Percentiles rank a stretch among this genome's conserved stretches.
These are phyloP conservation scores for Microcebus tavaratra DNA, from an alignment of 2,113 vertebrate species.

Conservation along the genomic window DNA sequence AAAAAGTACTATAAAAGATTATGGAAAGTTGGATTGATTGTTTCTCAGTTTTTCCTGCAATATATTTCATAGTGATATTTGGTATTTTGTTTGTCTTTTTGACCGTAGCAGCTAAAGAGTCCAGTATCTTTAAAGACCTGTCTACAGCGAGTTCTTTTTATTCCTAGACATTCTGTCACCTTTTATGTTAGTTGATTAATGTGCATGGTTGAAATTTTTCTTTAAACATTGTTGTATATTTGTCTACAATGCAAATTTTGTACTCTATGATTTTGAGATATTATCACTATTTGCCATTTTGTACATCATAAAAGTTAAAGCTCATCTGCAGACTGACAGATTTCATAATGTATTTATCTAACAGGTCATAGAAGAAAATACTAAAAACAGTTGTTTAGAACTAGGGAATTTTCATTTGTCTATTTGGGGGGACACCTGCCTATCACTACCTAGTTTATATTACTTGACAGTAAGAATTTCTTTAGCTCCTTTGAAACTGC, in stretches of 20 bases:
- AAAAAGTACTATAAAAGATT: background rate
- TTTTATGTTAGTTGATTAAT: background rate
- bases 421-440: background rate
- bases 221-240: constrained; percentile 19
- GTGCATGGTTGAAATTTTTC: background rate
- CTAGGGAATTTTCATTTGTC: background rate
- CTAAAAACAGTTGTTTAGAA: background rate
- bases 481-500: background rate
- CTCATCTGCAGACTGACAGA: background rate
- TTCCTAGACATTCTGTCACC: background rate
- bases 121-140: background rate
- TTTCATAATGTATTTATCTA: background rate
- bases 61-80: background rate
- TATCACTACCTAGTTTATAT: background rate
- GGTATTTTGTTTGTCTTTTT: background rate
- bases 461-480: constrained; percentile 10
- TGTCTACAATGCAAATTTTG: background rate
- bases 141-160: background rate
- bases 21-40: background rate
- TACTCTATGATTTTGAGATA: background rate
- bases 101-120: background rate
- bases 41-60: background rate
- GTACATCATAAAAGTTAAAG: background rate
- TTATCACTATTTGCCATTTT: background rate
- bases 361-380: constrained; percentile 21